phyloP scores from a whole-genome alignment of 2,113 vertebrate genomes.

The Thalassarche chlororhynchos region DNA sequence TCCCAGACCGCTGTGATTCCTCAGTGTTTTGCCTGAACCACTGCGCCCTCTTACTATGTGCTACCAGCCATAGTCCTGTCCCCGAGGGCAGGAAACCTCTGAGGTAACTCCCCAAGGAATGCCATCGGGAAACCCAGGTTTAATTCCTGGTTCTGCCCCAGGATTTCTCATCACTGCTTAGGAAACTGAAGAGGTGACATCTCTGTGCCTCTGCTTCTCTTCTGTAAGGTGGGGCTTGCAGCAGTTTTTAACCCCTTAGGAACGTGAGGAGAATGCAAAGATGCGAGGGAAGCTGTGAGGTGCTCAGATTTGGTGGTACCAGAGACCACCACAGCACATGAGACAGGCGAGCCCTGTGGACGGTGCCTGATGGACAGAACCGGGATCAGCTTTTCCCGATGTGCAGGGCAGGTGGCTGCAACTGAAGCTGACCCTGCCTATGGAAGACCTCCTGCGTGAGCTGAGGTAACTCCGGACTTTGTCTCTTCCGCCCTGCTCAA shows the following conservation, averaged over 20 bases:
- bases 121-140: not conserved
- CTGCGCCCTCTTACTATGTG: not conserved
- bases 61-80: not conserved
- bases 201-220: not conserved
- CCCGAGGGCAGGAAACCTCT: not conserved
- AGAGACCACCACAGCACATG: not conserved
- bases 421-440: not conserved
- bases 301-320: not conserved
- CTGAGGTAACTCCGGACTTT: not conserved
- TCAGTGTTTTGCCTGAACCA: not conserved
- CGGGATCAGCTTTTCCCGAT: not conserved
- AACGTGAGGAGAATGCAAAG: not conserved
- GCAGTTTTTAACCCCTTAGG: not conserved
- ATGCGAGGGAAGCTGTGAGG: not conserved
- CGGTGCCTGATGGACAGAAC: not conserved
- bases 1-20: not conserved
- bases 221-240: not conserved
- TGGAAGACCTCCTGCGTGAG: not conserved
- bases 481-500: not conserved
- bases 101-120: not conserved
- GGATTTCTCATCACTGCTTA: not conserved
- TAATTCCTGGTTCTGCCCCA: not conserved
- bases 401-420: not conserved
- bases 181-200: not conserved
- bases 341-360: not conserved